These are phyloP conservation scores for Varanus salvator DNA, from an alignment of 2,113 vertebrate genomes.

Conservation along the genomic window DNA sequence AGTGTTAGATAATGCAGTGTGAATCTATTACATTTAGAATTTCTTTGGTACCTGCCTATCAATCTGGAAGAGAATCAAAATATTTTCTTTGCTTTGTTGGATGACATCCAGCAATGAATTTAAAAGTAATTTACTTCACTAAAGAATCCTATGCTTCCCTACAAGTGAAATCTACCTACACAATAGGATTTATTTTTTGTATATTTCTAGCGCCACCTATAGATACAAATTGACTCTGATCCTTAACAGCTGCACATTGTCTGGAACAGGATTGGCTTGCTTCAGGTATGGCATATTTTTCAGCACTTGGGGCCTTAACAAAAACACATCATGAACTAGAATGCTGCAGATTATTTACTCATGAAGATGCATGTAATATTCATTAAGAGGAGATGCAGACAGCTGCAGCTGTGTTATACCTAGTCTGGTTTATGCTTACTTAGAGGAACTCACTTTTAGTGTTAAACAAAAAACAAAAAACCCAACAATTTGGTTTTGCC, in stretches of 20 bases:
- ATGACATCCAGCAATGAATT: neutral
- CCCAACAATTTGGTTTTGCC: neutral
- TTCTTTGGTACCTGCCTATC: neutral
- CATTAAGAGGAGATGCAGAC: neutral
- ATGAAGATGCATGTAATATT: neutral
- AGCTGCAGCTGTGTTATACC: neutral
- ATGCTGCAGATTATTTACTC: neutral
- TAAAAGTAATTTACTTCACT: neutral
- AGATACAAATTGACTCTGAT: slow-evolving; percentile 10
- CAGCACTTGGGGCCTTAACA: neutral
- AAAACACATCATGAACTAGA: neutral
- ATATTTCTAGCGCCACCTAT: slow-evolving; percentile 64
- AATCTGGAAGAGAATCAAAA: neutral
- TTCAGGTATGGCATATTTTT: neutral
- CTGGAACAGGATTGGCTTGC: neutral
- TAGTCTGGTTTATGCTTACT: neutral
- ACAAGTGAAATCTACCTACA: neutral
- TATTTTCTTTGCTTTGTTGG: neutral
- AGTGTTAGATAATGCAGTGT: neutral
- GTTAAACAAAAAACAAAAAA: neutral
- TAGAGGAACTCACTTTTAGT: neutral
- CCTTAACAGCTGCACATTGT: neutral
- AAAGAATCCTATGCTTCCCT: neutral
- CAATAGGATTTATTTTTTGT: slow-evolving; percentile 18
- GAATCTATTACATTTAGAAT: neutral